These are phyloP conservation scores for Euplexia lucipara DNA, from an alignment of 2,888 invertebrate genomes.

Conservation along the genomic window DNA sequence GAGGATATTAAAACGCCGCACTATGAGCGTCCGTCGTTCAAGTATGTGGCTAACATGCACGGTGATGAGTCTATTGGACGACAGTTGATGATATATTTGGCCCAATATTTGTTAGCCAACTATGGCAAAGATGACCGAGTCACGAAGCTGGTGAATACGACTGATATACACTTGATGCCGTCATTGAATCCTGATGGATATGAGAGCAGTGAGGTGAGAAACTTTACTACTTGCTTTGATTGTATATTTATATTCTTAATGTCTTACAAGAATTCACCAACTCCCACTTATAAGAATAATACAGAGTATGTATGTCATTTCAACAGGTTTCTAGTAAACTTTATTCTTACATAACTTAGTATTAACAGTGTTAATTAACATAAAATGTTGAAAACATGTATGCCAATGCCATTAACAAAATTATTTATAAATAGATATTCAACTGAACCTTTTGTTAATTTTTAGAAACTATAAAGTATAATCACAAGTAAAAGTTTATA, in stretches of 20 bases:
- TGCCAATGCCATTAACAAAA: too few species aligned
- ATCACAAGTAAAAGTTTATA: too few species aligned
- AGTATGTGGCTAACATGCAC: conserved; percentile 99
- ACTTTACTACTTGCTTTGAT: neutral
- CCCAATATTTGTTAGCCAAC: conserved; percentile 95
- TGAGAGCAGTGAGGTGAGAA: conserved; percentile 94
- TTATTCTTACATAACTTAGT: too few species aligned
- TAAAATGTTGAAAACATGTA: too few species aligned
- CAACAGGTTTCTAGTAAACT: too few species aligned
- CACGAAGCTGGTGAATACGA: conserved; percentile 95
- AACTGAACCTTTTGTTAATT: too few species aligned
- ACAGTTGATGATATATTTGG: conserved; percentile 95
- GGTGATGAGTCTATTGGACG: conserved; percentile 98
- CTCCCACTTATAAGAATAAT: too few species aligned
- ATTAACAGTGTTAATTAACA: too few species aligned
- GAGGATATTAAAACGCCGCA: conserved; percentile 91
- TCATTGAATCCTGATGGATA: conserved; percentile 99
- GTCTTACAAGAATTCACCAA: too few species aligned
- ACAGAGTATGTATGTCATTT: too few species aligned
- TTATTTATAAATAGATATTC: too few species aligned
- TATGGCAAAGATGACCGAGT: conserved; percentile 93
- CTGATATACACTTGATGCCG: conserved; percentile 98
- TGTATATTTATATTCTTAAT: conserved; percentile 11
- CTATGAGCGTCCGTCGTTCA: conserved; percentile 96
- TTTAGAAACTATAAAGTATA: too few species aligned